Percentiles rank a stretch among this genome's conserved stretches.
These are phyloP conservation scores for Yponomeuta sedellus DNA, from an alignment of 2,888 invertebrate species.

Conservation along the genomic window DNA sequence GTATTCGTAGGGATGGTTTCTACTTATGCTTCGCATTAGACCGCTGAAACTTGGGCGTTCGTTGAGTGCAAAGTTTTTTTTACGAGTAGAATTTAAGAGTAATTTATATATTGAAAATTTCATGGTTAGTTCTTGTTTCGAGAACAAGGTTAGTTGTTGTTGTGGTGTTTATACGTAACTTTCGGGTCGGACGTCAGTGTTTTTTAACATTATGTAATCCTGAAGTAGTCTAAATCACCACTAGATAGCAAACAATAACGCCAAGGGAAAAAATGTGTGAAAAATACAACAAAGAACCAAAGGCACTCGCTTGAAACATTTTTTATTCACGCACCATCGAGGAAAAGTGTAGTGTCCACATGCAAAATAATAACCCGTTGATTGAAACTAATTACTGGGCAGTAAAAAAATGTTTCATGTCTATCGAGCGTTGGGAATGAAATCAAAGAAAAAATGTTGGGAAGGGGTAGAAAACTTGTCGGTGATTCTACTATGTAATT, in stretches of 20 bases:
- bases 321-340: slow-evolving; percentile 1
- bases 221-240: too few relatives aligned
- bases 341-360: neutral
- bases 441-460: slow-evolving; percentile 66
- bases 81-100: too few relatives aligned
- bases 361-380: slow-evolving; percentile 38
- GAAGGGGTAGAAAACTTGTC: slow-evolving; percentile 45
- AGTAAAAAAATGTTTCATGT: slow-evolving; percentile 39
- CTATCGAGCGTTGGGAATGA: slow-evolving; percentile 38
- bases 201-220: too few relatives aligned
- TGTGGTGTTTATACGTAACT: too few relatives aligned
- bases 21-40: too few relatives aligned
- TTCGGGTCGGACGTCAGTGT: too few relatives aligned
- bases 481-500: neutral
- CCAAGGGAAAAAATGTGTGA: neutral
- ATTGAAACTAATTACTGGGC: slow-evolving; percentile 48
- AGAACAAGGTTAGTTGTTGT: too few relatives aligned
- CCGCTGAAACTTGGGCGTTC: too few relatives aligned
- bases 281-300: neutral
- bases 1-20: too few relatives aligned
- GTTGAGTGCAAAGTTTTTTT: too few relatives aligned
- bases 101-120: too few relatives aligned
- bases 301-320: neutral
- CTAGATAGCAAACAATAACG: neutral
- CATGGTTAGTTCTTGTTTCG: too few relatives aligned